Base-by-base conservation (phyloP, 2,888 invertebrate genomes). In the Plutella xylostella region DNA sequence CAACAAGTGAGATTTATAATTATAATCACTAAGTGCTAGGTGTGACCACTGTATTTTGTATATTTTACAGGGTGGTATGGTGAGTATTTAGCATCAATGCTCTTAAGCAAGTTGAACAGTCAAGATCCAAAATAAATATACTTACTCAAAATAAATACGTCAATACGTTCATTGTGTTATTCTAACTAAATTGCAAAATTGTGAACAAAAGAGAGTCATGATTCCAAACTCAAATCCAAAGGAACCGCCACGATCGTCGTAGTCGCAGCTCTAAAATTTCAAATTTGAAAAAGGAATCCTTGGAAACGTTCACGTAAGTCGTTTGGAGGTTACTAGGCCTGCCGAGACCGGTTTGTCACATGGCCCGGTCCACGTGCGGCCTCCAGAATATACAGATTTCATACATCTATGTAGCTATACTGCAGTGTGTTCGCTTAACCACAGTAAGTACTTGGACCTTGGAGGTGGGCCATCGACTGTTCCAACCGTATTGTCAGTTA, bases 241-340 rank as follows among this genome's bases (percentile, higher is more conserved):
- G 6, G 15, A 40, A 7, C 25, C 14, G 5, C 15, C 14, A 11
- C 21, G 22, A 11, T 25, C 15, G n/a, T n/a, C n/a, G n/a, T n/a
- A n/a, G n/a, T n/a, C n/a, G n/a, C n/a, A n/a, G n/a, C n/a, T n/a
- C n/a, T 6, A 63, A 64, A 59, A 65, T 61, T 63, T 63, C 64
- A 61, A 61, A 61, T 61, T 52, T 54, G 55, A 53, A 54, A 60
- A 62, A 60, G 61, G 68, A 64, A 71, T 75, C 69, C 68, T 68
- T 65, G 62, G 64, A 64, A 65, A 61, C 41, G 31, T 17, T 64
- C 65, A 60, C 64, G 51, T 49, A 56, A 72, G 76, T 73, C 76
- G 72, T 78, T 80, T 82, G 67, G 82, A 83, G 83, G 83, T 83
- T 83, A 83, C 72, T 83, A 74, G 82, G 83, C 77, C 71, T 62